Base-by-base conservation (phyloP, 2,113 vertebrate species). In the Cairina moschata region DNA sequence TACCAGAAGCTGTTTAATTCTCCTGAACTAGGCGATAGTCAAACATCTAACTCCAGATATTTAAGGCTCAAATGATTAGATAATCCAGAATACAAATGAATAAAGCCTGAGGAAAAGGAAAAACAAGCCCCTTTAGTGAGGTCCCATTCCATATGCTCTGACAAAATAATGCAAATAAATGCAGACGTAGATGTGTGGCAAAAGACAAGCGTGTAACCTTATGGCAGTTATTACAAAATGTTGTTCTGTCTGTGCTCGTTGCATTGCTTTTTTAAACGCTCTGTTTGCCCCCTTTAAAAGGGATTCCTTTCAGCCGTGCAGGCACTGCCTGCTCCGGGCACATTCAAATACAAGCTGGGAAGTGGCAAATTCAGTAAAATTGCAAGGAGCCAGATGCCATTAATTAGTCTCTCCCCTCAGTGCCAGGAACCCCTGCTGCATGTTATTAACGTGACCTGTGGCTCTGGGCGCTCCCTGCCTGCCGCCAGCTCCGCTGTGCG, bases 101-200 rank as follows among this genome's bases (percentile, higher is more conserved):
- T 13, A 63, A 82, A 90, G 48, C 80, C 78, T 17, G 4, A 80
- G 60, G 63, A 90, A 80, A 72, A 74, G 67, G 88, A 46, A 90
- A 88, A 94, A 17, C 31, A 73, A 90, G n/a, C 26, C 12, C 2
- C 83, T 67, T 71, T 38, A 55, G 21, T 32, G 63, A 50, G 52
- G 86, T 81, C 88, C 83, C 94, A 72, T 88, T 85, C 91, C 89
- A 31, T 87, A 72, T 68, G 93, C 66, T 92, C 76, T 69, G 68
- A 81, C 52, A 65, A 77, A 95, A 68, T 56, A 36, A 73, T 62
- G 77, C 67, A 90, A 86, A 96, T 72, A 42, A 73, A 84, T 38
- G 86, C 79, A 75, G 81, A 72, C 52, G 65, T 48, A 58, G 66
- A 23, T 38, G 42, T n/a, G 48, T 28, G 25, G 48, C 85, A 86